phyloP scores from a whole-genome alignment of 1,140 invertebrate genomes.

The Bombus confusus region DNA sequence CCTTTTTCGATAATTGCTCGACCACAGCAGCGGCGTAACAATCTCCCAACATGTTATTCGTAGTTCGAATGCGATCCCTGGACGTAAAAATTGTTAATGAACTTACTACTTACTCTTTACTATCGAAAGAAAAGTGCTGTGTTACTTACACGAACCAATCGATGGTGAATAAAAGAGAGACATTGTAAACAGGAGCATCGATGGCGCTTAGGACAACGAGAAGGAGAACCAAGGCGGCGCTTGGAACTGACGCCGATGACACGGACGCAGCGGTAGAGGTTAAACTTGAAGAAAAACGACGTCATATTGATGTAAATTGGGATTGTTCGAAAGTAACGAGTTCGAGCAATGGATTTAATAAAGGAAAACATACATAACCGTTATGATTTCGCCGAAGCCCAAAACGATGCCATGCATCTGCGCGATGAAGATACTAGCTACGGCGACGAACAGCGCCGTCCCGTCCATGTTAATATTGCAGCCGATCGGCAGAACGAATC shows the following conservation, averaged over 20 bases:
- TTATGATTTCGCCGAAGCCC: conserved; percentile 90
- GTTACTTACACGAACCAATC: conserved; percentile 95
- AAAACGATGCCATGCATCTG: conserved; percentile 93
- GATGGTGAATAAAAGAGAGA: conserved; percentile 92
- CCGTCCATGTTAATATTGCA: conserved; percentile 98
- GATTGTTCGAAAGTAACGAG: not conserved
- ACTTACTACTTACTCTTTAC: not conserved
- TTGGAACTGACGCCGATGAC: conserved; percentile 96
- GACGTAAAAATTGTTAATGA: conserved; percentile 53
- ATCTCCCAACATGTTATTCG: conserved; percentile 94
- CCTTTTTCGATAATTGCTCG: conserved; percentile 91
- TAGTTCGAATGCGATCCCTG: conserved; percentile 93
- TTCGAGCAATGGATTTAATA: no score
- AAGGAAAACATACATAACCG: conserved; percentile 87
- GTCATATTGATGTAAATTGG: not conserved
- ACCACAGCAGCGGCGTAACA: conserved; percentile 94
- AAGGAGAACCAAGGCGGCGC: conserved; percentile 94
- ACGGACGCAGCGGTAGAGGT: conserved; percentile 95
- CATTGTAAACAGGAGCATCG: conserved; percentile 90
- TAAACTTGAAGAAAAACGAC: conserved; percentile 84
- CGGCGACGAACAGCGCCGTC: conserved; percentile 94
- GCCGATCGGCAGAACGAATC: conserved; percentile 95
- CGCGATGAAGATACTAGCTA: conserved; percentile 95
- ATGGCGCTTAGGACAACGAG: conserved; percentile 93
- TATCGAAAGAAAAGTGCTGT: not conserved